Conservation (phyloP, 2,113 vertebrate species). For the Theristicus caerulescens region DNA sequence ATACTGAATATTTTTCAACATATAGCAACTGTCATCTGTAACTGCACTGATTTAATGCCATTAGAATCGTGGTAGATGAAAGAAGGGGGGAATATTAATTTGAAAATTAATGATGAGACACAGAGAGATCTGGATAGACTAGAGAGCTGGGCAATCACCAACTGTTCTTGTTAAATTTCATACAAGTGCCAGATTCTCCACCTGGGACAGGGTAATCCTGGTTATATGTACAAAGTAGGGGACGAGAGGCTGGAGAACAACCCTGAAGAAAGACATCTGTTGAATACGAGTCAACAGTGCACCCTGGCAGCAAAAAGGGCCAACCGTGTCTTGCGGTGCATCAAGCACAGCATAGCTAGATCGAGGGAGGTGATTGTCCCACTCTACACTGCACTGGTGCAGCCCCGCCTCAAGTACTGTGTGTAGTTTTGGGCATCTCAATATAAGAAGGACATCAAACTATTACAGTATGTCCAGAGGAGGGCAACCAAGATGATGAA, state of each 20-base stretch:
- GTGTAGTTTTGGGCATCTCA: too few species aligned
- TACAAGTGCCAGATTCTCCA: background rate
- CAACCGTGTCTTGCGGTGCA: background rate
- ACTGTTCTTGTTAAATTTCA: too few species aligned
- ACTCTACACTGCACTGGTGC: background rate
- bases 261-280: background rate
- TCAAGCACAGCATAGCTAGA: background rate
- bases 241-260: background rate
- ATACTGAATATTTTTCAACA: background rate
- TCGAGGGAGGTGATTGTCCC: background rate
- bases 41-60: background rate
- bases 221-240: background rate
- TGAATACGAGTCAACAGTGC: background rate
- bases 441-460: background rate
- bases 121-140: background rate
- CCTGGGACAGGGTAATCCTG: background rate
- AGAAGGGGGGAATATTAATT: background rate
- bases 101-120: background rate
- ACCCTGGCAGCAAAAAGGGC: background rate
- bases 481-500: background rate
- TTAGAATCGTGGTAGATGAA: background rate
- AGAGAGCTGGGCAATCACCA: background rate
- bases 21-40: background rate
- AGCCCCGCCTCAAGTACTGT: background rate
- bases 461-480: background rate